Base-by-base conservation (phyloP, 2,888 invertebrate genomes). In the Sylvicola cinctus region DNA sequence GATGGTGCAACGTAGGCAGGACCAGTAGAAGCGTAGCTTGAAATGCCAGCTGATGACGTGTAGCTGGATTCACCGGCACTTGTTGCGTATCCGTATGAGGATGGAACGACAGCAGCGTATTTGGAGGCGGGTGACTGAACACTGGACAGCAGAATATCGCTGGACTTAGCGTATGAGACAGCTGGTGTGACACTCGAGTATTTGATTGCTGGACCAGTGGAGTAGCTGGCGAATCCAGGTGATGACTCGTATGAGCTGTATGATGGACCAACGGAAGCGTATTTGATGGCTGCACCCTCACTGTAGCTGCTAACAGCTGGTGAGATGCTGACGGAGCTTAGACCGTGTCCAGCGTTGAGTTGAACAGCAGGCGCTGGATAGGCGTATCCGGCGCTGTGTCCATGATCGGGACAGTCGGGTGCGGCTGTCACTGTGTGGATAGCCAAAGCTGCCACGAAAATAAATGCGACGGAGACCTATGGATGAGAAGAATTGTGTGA, bases 291-390 rank as follows among this genome's bases (percentile, higher is more conserved):
- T 2, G 58, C 58, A 31, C 48, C 48, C 38, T 49, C 50, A 4
- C 48, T 45, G 40, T 50, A 46, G 38, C 55, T 46, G 25, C 54
- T 46, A 16, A 50, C 39, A 23, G 50, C 45, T 4, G 54, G 52
- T 14, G 50, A 50, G 20, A 48, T 40, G 27, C 47, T 50, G 17
- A 51, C 45, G 31, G 49, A 44, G 15, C 47, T 46, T 16, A 48
- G 41, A 10, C 48, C 51, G 6, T 54, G 50, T 16, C 60, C 55
- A 29, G 56, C 44, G 3, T 64, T 58, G 23, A 69, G 54, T 45
- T 67, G 66, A 3, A 68, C 52, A 15, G 63, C 49, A 3, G 70
- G 69, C 3, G 61, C 55, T 26, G 63, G 55, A 48, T 69, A 69
- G 2, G 62, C 54, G 46, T 70, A 70, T 3, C 68, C 69, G 15